Conservation (phyloP, 2,797 vertebrate genomes). For the Crenuchus spilurus region DNA sequence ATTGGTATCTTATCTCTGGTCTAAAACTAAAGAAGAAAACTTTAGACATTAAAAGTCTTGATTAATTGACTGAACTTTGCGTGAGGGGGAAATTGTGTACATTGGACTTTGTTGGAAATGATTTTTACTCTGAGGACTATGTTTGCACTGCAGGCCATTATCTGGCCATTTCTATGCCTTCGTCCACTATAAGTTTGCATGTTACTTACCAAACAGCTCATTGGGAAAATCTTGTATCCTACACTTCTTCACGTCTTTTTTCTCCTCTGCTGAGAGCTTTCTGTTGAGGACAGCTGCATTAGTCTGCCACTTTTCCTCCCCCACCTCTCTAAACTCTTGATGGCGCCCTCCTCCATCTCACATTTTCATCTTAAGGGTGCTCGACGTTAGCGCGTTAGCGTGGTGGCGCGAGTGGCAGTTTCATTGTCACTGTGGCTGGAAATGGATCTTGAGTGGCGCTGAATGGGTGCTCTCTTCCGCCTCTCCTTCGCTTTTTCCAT, state of each 20-base stretch:
- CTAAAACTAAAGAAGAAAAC: too few relatives aligned
- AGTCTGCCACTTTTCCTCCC: slow-evolving; percentile 77
- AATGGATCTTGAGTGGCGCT: slow-evolving; percentile 79
- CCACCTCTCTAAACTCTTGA: slow-evolving; percentile 64
- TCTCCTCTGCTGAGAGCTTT: slow-evolving; percentile 79
- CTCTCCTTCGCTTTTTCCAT: slow-evolving; percentile 74
- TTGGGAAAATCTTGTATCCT: slow-evolving; percentile 77
- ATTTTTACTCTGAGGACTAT: too few relatives aligned
- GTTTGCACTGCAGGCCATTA: too few relatives aligned
- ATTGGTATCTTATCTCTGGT: too few relatives aligned
- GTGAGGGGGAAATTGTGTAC: too few relatives aligned
- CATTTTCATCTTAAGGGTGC: slow-evolving; percentile 85
- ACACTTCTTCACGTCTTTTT: slow-evolving; percentile 66
- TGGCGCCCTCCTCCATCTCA: slow-evolving; percentile 75
- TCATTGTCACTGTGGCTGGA: slow-evolving; percentile 70
- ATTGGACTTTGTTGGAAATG: too few relatives aligned
- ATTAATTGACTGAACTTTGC: too few relatives aligned
- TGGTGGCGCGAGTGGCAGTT: slow-evolving; percentile 69
- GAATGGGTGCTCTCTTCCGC: slow-evolving; percentile 68
- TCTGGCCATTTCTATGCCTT: too few relatives aligned
- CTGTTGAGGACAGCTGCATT: slow-evolving; percentile 38
- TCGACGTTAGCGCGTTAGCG: slow-evolving; percentile 80
- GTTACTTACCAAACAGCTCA: slow-evolving; percentile 82
- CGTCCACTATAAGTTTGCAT: too few relatives aligned
- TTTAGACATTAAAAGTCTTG: too few relatives aligned